Evolutionary conservation across 2,888 invertebrate genomes (phyloP).

Genomic region (Drosophila pegasa): DNA sequence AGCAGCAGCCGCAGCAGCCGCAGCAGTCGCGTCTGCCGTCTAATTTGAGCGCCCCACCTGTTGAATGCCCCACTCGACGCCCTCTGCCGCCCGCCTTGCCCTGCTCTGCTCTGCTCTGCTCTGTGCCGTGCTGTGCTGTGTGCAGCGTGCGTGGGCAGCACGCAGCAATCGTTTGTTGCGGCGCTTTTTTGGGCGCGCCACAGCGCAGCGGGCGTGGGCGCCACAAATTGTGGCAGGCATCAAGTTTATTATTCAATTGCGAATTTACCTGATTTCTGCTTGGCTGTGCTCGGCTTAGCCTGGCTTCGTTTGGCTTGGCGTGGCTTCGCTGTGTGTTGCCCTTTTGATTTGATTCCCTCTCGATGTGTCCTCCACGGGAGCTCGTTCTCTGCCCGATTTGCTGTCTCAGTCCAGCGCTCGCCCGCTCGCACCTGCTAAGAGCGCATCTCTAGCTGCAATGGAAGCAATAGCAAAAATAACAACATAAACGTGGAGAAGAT

Average conservation of each 20-base stretch:
- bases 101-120: too few species aligned
- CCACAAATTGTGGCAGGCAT: slow-evolving; percentile 49
- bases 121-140: not conserved
- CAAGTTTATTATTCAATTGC: slow-evolving; percentile 55
- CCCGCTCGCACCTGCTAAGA: slow-evolving; percentile 6
- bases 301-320: too few species aligned
- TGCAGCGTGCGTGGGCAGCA: slow-evolving; percentile 46
- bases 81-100: not conserved
- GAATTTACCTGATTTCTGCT: slow-evolving; percentile 51
- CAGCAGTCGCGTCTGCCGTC: slow-evolving; percentile 8
- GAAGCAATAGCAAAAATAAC: not conserved
- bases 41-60: slow-evolving; percentile 55
- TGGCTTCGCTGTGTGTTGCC: not conserved
- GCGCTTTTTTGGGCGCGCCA: slow-evolving; percentile 23
- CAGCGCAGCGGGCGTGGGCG: slow-evolving; percentile 54
- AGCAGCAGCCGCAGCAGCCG: not conserved
- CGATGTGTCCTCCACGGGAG: not conserved
- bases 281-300: too few species aligned
- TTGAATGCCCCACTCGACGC: slow-evolving; percentile 24
- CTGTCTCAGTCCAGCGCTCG: slow-evolving; percentile 6
- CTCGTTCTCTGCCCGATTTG: not conserved
- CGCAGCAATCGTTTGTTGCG: slow-evolving; percentile 9
- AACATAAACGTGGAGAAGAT: not conserved
- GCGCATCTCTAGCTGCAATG: slow-evolving; percentile 41
- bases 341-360: slow-evolving; percentile 2